Evolutionary conservation across 1,140 invertebrate species (phyloP).

Genomic region (Brachionus rubens): DNA sequence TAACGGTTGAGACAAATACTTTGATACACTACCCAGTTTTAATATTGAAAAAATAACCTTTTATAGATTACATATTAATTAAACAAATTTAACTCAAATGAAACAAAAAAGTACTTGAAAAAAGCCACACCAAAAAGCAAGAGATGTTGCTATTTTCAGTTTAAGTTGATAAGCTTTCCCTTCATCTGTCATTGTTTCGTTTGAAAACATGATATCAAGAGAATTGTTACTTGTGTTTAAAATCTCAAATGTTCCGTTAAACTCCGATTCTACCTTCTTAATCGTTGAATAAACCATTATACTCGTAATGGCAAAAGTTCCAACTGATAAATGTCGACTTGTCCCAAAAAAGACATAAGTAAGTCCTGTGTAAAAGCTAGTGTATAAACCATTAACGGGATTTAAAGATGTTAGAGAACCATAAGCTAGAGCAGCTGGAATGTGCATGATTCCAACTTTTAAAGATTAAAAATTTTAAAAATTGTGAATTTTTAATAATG

Average conservation of each 20-base stretch:
- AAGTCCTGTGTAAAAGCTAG: conserved; percentile 62
- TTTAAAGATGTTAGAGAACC: conserved; percentile 61
- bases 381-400: conserved; percentile 63
- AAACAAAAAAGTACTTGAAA: neutral
- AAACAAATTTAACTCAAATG: neutral
- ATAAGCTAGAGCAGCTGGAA: conserved; percentile 63
- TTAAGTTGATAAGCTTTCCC: neutral
- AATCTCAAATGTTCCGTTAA: neutral
- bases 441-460: conserved; percentile 60
- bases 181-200: neutral
- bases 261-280: conserved; percentile 43
- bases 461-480: neutral
- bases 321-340: conserved; percentile 60
- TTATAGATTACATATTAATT: neutral
- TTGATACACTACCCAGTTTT: conserved; percentile 33
- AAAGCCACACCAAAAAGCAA: conserved; percentile 43
- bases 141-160: conserved; percentile 12
- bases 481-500: neutral
- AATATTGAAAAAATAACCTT: conserved; percentile 32
- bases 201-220: neutral
- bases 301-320: conserved; percentile 58
- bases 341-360: conserved; percentile 60
- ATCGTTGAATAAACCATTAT: conserved; percentile 55
- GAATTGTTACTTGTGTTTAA: neutral
- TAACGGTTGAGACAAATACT: conserved; percentile 46